Evolutionary conservation across 2,113 vertebrate species (phyloP).

Genomic region (Siniperca chuatsi): DNA sequence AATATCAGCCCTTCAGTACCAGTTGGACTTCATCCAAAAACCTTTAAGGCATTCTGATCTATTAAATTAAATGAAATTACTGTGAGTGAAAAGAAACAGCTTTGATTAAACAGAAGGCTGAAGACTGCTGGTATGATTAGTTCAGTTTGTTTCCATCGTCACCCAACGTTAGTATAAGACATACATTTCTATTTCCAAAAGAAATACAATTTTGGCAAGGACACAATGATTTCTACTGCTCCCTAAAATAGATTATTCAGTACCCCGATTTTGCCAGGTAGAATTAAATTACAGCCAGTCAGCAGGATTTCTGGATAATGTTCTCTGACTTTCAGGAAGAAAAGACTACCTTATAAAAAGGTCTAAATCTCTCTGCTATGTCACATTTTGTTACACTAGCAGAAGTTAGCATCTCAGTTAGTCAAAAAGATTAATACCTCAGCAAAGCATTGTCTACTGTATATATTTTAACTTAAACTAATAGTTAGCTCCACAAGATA

Average conservation of each 20-base stretch:
- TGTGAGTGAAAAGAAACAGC: not conserved
- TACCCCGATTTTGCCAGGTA: not conserved
- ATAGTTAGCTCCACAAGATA: not conserved
- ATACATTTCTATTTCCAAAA: not conserved
- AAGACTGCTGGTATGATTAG: not conserved
- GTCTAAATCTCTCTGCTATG: not conserved
- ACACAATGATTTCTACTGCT: not conserved
- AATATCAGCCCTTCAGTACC: not conserved
- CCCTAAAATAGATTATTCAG: slow-evolving; percentile 6
- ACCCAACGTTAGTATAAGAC: not conserved
- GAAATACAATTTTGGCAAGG: not conserved
- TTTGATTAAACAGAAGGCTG: not conserved
- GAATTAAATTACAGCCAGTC: not conserved
- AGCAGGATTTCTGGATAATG: not conserved
- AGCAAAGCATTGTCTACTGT: not conserved
- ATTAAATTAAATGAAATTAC: not conserved
- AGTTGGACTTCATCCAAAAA: not conserved
- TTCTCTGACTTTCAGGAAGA: not conserved
- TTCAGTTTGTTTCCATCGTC: slow-evolving; percentile 5
- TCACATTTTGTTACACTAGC: not conserved
- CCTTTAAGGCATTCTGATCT: not conserved
- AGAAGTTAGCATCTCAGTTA: not conserved
- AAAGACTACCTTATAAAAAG: not conserved
- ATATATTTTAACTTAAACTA: not conserved
- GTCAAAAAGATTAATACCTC: not conserved